Conservation (phyloP, 2,113 vertebrate genomes). For the Rhodinocichla rosea region DNA sequence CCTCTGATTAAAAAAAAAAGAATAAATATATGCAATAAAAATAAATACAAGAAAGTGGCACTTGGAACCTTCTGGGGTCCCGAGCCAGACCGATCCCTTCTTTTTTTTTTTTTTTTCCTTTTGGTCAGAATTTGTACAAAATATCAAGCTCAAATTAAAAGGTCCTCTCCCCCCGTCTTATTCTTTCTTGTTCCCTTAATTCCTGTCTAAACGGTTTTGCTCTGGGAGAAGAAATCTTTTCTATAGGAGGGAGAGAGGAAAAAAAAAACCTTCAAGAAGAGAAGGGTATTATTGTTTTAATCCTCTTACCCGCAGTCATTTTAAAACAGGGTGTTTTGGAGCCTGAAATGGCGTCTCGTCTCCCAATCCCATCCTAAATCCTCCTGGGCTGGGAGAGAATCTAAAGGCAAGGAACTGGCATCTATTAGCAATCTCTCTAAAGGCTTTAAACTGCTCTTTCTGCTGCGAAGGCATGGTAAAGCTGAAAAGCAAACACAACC, state of each 20-base stretch:
- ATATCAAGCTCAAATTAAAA: slow-evolving; percentile 90
- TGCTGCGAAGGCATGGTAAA: slow-evolving; percentile 78
- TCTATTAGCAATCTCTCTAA: slow-evolving; percentile 80
- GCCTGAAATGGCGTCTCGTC: slow-evolving; percentile 92
- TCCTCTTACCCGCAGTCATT: slow-evolving; percentile 98
- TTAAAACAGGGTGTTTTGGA: slow-evolving; percentile 89
- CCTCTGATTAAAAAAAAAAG: not conserved
- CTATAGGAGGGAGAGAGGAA: slow-evolving; percentile 78
- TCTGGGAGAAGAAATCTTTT: slow-evolving; percentile 98
- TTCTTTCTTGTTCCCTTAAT: slow-evolving; percentile 94
- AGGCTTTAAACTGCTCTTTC: slow-evolving; percentile 75
- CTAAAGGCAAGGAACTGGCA: slow-evolving; percentile 79
- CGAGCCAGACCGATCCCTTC: not conserved
- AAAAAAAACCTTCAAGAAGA: slow-evolving; percentile 84
- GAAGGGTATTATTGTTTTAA: slow-evolving; percentile 99
- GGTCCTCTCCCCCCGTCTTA: slow-evolving; percentile 47
- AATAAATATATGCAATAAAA: slow-evolving; percentile 22
- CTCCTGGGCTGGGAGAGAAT: slow-evolving; percentile 81
- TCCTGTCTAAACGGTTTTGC: slow-evolving; percentile 99
- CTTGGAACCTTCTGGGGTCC: slow-evolving; percentile 1
- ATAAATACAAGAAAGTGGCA: not conserved
- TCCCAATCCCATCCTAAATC: slow-evolving; percentile 86
- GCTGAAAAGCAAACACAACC: slow-evolving; percentile 79
- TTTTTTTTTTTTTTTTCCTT: not conserved
- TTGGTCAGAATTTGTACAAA: slow-evolving; percentile 74